Base-by-base conservation (phyloP, 2,888 invertebrate genomes). In the Anthrax anthrax region DNA sequence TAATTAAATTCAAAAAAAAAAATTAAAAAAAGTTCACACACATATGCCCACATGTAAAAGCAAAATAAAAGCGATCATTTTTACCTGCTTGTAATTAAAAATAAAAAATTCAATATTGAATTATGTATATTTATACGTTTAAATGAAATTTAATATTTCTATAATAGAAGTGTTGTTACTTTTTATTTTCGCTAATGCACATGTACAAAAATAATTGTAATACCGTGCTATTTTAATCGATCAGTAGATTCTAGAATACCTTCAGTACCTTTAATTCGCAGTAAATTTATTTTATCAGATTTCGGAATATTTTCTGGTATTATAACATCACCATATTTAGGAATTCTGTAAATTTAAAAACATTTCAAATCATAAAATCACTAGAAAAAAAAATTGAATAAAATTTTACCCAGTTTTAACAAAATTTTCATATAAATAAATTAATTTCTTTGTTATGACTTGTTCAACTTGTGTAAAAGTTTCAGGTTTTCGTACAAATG, bases 371-470 rank as follows among this genome's bases (percentile, higher is more conserved):
- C 13, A 18, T 18, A 39, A 39, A 19, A 39, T 39, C n/a, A n/a
- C 29, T 34, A 19, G 17, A 19, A 18, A 12, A 3, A 36, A 19
- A 23, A 36, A 12, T n/a, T 23, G 23, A 19, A 16, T n/a, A 19
- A 16, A 13, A n/a, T 37, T 23, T 37, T 37, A 46, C 46, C 46
- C 41, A 32, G 36, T 41, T 37, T 37, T 29, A 16, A 27, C 32
- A 18, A 46, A 42, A 29, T 41, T 41, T 18, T 37, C 29, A 17
- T 41, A 46, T 17, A 46, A 18, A 29, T 37, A 17, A 27, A 27
- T 37, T 9, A 46, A 37, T 13, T 37, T 27, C 23, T 41, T 37
- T 3, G 29, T 4, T 4, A 46, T 37, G 4, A 29, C 10, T 19
- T 17, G 2, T 18, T 37, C 13, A 14, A 37, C 41, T 18, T 46